Evolutionary conservation across 2,113 vertebrate genomes (phyloP).

Genomic region (Colaptes auratus): DNA sequence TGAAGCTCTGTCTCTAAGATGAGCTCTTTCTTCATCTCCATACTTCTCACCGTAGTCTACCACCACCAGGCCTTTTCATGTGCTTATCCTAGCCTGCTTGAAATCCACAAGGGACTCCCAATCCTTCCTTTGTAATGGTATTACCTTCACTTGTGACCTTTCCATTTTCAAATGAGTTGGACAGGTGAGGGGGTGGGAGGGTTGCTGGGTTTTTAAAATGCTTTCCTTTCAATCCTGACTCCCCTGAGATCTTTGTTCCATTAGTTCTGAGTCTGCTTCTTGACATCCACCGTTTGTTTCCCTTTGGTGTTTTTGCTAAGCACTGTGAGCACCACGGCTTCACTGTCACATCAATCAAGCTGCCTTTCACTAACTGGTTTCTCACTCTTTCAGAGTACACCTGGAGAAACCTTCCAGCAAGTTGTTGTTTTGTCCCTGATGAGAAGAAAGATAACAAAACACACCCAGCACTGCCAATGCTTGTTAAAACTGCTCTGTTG

Average conservation of each 20-base stretch:
- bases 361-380: slow-evolving; percentile 28
- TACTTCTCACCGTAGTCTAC: not conserved
- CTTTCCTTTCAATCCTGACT: slow-evolving; percentile 13
- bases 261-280: slow-evolving; percentile 10
- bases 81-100: not conserved
- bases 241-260: slow-evolving; percentile 2
- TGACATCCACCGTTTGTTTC: slow-evolving; percentile 31
- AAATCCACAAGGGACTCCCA: not conserved
- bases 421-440: not conserved
- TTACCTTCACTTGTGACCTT: slow-evolving; percentile 31
- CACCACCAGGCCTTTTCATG: not conserved
- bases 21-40: not conserved
- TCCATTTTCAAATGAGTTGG: not conserved
- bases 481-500: not conserved
- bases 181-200: not conserved
- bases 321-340: slow-evolving; percentile 11
- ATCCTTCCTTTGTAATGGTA: not conserved
- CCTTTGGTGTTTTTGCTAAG: slow-evolving; percentile 41
- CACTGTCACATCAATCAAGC: slow-evolving; percentile 25
- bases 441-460: not conserved
- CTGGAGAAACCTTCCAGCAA: slow-evolving; percentile 20
- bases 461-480: not conserved
- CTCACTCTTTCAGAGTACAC: not conserved
- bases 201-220: not conserved
- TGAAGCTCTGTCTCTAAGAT: not conserved